These are phyloP conservation scores for Falco concolor DNA, from an alignment of 2,797 vertebrate genomes.

Conservation along the genomic window DNA sequence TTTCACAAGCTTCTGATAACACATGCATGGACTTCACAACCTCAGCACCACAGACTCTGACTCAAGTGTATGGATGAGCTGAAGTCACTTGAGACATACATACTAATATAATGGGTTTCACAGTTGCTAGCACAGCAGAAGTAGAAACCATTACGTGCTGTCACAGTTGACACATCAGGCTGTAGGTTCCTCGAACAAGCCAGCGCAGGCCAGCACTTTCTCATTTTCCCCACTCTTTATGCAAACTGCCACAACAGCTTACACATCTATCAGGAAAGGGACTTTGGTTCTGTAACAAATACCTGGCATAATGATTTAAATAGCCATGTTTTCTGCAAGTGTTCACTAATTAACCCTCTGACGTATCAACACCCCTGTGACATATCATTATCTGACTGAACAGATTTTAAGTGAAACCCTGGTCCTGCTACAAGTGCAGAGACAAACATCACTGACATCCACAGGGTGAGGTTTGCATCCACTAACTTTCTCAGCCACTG, in stretches of 20 bases:
- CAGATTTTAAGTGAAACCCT: not conserved
- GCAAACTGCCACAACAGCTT: not conserved
- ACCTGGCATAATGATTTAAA: rapidly evolving
- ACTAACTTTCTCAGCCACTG: not conserved
- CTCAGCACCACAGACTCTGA: not conserved
- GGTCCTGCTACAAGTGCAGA: rapidly evolving
- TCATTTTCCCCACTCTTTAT: not conserved
- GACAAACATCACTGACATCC: not conserved
- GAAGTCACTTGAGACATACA: not conserved
- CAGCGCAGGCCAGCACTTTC: not conserved
- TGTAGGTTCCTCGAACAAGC: not conserved
- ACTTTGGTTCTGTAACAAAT: not conserved
- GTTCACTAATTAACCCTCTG: not conserved
- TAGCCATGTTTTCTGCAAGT: rapidly evolving
- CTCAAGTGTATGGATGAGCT: not conserved
- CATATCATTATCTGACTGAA: rapidly evolving
- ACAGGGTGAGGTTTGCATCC: not conserved
- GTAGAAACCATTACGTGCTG: not conserved
- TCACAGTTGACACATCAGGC: not conserved
- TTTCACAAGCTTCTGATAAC: not conserved
- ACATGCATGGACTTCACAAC: rapidly evolving
- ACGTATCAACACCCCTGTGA: not conserved
- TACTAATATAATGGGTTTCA: rapidly evolving
- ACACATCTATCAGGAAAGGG: not conserved
- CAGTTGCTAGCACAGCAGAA: not conserved